A percentile compares a stretch with the other conserved stretches of the same genome.
These are phyloP conservation scores for Anseranas semipalmata DNA, from an alignment of 2,113 vertebrate genomes.

Conservation along the genomic window DNA sequence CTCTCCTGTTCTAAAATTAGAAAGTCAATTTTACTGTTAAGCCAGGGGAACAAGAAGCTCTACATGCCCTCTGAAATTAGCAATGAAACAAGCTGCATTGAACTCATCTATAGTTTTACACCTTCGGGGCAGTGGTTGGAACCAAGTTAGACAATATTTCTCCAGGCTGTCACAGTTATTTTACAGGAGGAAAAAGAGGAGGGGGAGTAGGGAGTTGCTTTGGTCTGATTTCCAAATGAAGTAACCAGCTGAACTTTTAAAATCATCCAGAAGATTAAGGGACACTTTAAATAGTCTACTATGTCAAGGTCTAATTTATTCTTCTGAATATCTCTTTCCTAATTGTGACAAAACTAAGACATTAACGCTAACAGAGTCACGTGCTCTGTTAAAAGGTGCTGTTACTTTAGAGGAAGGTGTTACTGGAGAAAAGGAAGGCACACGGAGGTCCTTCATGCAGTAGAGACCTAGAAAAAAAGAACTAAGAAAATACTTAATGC, in stretches of 20 bases:
- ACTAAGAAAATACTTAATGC: background rate
- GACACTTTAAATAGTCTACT: background rate
- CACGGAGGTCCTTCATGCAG: background rate
- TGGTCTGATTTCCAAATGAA: constrained; percentile 15
- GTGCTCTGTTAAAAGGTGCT: background rate
- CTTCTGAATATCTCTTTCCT: background rate
- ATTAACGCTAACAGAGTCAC: background rate
- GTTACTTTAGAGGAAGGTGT: background rate
- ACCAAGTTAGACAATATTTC: background rate
- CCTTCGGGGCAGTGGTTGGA: constrained; percentile 4
- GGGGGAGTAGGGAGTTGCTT: background rate
- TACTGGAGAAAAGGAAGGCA: background rate
- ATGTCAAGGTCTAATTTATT: constrained; percentile 29
- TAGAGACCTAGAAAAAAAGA: background rate
- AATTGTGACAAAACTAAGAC: background rate
- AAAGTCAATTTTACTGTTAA: constrained; percentile 67
- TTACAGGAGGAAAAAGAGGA: background rate
- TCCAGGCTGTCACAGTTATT: background rate
- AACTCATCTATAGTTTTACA: constrained; percentile 5
- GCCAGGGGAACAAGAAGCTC: constrained; percentile 31
- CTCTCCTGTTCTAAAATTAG: constrained; percentile 58
- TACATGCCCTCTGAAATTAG: constrained; percentile 52
- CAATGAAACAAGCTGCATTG: constrained; percentile 6
- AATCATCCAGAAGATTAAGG: constrained; percentile 27
- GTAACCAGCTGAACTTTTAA: background rate